These are phyloP conservation scores for Pterocles burchelli DNA, from an alignment of 2,113 vertebrate species.

Conservation along the genomic window DNA sequence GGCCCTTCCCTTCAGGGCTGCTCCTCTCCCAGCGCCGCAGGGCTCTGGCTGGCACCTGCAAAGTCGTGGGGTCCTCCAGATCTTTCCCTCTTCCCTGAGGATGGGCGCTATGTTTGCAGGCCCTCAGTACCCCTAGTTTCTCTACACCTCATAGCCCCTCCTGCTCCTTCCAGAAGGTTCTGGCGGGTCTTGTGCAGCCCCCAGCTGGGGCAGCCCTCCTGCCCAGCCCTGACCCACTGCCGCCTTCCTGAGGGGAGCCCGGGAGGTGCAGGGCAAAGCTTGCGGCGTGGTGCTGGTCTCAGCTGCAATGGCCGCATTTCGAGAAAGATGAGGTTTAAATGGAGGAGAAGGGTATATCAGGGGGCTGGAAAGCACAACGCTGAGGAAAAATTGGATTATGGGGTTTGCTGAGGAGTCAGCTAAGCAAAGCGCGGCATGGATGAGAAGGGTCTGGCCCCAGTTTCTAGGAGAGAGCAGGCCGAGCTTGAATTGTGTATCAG, in stretches of 20 bases:
- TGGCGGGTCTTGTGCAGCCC: not conserved
- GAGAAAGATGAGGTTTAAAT: not conserved
- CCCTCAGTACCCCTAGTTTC: not conserved
- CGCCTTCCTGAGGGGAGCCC: not conserved
- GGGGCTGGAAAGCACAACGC: fast-evolving
- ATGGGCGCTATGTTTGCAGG: fast-evolving
- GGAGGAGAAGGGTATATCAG: not conserved
- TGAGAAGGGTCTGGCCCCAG: fast-evolving
- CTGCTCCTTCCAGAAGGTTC: not conserved
- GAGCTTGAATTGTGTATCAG: not conserved
- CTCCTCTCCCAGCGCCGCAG: not conserved
- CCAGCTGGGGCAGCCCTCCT: not conserved
- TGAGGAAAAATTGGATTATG: not conserved
- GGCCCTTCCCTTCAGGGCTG: not conserved
- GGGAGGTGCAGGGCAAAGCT: too few species aligned
- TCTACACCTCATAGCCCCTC: not conserved
- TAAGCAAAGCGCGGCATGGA: not conserved
- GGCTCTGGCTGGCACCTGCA: not conserved
- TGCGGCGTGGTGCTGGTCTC: not conserved
- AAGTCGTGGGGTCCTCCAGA: not conserved
- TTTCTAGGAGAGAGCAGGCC: not conserved
- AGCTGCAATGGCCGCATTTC: not conserved
- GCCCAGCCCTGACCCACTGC: not conserved
- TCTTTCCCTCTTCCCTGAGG: not conserved
- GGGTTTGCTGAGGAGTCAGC: not conserved